Evolutionary conservation across 2,888 invertebrate genomes (phyloP).

Genomic region (Hoplodrina ambigua): DNA sequence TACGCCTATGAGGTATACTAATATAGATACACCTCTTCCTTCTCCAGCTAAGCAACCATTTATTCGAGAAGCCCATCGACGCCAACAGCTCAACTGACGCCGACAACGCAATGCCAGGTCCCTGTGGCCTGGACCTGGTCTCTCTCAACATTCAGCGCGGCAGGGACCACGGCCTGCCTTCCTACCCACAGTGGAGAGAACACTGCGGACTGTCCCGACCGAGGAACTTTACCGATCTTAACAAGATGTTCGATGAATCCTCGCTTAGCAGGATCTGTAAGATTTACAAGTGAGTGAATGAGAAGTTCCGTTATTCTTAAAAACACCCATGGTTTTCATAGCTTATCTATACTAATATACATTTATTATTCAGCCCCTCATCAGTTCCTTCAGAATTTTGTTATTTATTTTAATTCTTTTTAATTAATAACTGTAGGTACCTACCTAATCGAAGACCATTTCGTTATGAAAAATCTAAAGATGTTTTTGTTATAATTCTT

Average conservation of each 20-base stretch:
- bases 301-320: too few relatives aligned
- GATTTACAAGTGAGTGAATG: conserved; percentile 91
- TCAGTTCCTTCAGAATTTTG: too few relatives aligned
- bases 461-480: too few relatives aligned
- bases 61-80: conserved; percentile 90
- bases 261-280: conserved; percentile 91
- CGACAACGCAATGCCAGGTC: conserved; percentile 59
- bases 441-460: too few relatives aligned
- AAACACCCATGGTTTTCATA: too few relatives aligned
- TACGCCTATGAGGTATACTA: too few relatives aligned
- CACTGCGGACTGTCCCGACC: conserved; percentile 93
- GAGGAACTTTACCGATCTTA: conserved; percentile 92
- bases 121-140: conserved; percentile 95
- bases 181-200: conserved; percentile 94
- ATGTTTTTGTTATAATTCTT: too few relatives aligned
- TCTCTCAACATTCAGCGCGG: conserved; percentile 97
- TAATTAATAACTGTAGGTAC: too few relatives aligned
- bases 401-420: too few relatives aligned
- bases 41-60: conserved; percentile 91
- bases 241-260: conserved; percentile 91
- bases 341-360: too few relatives aligned
- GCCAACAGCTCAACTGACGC: conserved; percentile 66
- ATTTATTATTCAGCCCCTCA: too few relatives aligned
- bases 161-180: conserved; percentile 96
- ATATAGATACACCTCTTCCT: not conserved